These are phyloP conservation scores for Semotilus atromaculatus DNA, from an alignment of 2,797 vertebrate genomes.

Conservation along the genomic window DNA sequence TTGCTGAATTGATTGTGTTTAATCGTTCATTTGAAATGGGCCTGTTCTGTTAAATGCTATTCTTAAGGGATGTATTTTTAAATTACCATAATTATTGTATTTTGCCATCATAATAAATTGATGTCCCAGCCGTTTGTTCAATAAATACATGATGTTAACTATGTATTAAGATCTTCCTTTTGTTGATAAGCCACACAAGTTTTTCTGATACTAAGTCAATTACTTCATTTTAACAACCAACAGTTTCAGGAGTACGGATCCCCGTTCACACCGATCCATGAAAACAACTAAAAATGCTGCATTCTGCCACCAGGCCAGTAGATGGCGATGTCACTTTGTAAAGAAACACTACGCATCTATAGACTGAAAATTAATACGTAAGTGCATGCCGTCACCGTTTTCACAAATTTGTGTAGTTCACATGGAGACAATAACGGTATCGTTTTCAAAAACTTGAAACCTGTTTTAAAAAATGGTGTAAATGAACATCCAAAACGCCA, in stretches of 20 bases:
- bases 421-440: too few species aligned
- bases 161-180: conserved; percentile 1
- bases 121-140: conserved; percentile 24
- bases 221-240: neutral
- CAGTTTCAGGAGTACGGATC: neutral
- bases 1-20: neutral
- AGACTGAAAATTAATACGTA: too few species aligned
- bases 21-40: neutral
- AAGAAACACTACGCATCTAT: too few species aligned
- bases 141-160: conserved; percentile 25
- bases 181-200: neutral
- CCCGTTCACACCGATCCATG: too few species aligned
- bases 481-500: too few species aligned
- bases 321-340: too few species aligned
- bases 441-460: too few species aligned
- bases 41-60: neutral
- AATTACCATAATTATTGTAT: neutral
- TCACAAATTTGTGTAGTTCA: too few species aligned
- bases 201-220: neutral
- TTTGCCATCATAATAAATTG: conserved; percentile 9
- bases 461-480: too few species aligned
- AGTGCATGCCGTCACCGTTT: too few species aligned
- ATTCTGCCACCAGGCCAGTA: too few species aligned
- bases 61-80: conserved; percentile 27
- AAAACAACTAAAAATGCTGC: too few species aligned